Conservation (phyloP, 2,888 invertebrate species). For the Nomada ruficornis region DNA sequence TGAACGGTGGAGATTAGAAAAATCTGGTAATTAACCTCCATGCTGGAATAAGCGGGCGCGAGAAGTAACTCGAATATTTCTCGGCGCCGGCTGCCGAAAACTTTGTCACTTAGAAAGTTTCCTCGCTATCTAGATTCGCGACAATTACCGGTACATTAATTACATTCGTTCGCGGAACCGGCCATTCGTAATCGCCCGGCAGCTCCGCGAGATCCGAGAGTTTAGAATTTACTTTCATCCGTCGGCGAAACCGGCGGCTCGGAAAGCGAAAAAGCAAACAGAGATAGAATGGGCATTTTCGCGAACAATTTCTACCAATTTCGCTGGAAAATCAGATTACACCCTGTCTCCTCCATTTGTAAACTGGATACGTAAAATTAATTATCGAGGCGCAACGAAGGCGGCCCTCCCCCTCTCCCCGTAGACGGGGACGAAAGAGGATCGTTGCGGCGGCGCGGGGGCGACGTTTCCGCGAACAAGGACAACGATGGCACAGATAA, state of each 20-base stretch:
- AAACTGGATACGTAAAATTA: constrained; percentile 82
- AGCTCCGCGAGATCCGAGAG: not conserved
- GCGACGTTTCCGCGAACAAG: constrained; percentile 39
- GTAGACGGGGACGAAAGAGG: constrained; percentile 25
- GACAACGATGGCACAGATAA: constrained; percentile 24
- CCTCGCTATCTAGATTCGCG: constrained; percentile 67
- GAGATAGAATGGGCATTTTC: constrained; percentile 49
- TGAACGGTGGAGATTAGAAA: constrained; percentile 61
- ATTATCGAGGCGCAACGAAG: constrained; percentile 76
- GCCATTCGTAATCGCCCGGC: constrained; percentile 67
- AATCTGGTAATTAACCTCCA: constrained; percentile 67
- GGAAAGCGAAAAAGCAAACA: constrained; percentile 3
- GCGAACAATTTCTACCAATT: constrained; percentile 82
- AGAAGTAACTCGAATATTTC: constrained; percentile 68
- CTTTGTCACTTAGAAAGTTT: constrained; percentile 71
- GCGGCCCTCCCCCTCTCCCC: constrained; percentile 51
- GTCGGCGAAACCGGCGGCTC: not conserved
- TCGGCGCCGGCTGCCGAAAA: constrained; percentile 54
- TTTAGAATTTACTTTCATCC: constrained; percentile 17
- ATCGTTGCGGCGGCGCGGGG: constrained; percentile 60
- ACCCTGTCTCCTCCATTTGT: constrained; percentile 76
- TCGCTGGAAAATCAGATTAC: constrained; percentile 79
- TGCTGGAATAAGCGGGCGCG: constrained; percentile 34
- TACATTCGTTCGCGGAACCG: constrained; percentile 56
- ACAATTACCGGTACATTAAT: constrained; percentile 64